Base-by-base conservation (phyloP, 23 tunicate species). In the Clavelina lepadiformis region DNA sequence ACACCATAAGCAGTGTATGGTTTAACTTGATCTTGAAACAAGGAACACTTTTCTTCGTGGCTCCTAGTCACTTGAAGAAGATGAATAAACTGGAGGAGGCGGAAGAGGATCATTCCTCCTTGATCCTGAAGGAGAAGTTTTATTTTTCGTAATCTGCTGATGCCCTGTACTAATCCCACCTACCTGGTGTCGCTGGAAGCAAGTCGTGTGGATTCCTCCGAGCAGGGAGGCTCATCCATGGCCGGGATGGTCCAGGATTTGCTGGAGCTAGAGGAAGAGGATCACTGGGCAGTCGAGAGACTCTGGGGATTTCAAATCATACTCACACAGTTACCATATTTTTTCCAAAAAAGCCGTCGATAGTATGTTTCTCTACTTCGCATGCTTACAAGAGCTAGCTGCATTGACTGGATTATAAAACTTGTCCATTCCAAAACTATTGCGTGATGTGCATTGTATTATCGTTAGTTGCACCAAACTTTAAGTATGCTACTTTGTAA, bases 121-220 rank as follows among this genome's bases (percentile, higher is more conserved):
- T 6, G 56, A 25, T 29, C 73, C 87, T 79, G 61, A 38, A 68
- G 23, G 23, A 18, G 60, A 20, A 18, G 15, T 54, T 22, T 13
- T 24, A 27, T 58, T 24, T 23, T 24, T 54, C 8, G 7, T 27
- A 35, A 27, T 28, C 5, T 3, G n/a, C 29, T 22, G 34, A 28
- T 5, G 30, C 28, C 37, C 3, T 22, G 11, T 27, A 3, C 20
- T 6, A 33, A 5, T 58, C 5, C 5, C 47, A 58, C 6, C 15
- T 46, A 73, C 91, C 80, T 65, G 95, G 95, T 19, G 58, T 63
- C 26, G 64, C 62, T 25, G 95, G 95, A 23, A 86, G 46, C 3
- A 72, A 38, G 47, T 86, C 95, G 58, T 51, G 75, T 22, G 95
- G 95, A 47, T 86, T 78, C 38, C 95, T 56, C 56, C 80, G 34